Percentiles rank a stretch among this genome's conserved stretches.
Evolutionary conservation across 2,888 invertebrate species (phyloP).

Genomic region (Drosophila fungiperda): DNA sequence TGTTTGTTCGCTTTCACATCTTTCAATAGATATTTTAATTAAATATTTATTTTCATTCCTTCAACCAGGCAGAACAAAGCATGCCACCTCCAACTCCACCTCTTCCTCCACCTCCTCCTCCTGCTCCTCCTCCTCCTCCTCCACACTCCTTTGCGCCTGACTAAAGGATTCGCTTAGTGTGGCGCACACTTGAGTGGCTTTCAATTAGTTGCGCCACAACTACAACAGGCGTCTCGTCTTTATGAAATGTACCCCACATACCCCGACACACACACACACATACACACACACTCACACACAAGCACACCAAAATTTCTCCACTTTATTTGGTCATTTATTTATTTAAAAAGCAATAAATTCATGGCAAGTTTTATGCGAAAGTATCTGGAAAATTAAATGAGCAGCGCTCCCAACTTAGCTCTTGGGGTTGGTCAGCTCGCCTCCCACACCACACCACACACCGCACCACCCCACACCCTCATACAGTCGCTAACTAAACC

Average conservation of each 20-base stretch:
- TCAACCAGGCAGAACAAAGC: constrained; percentile 48
- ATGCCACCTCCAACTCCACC: neutral
- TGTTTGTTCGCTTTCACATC: constrained; percentile 17
- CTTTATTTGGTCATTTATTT: constrained; percentile 81
- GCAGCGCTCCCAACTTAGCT: constrained; percentile 52
- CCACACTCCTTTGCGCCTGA: neutral
- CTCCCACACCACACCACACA: neutral
- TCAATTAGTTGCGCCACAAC: constrained; percentile 82
- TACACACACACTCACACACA: constrained; percentile 6
- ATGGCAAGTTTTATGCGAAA: constrained; percentile 80
- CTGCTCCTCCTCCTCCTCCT: no score
- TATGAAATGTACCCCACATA: constrained; percentile 2
- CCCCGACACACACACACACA: neutral
- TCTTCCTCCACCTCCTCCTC: no score
- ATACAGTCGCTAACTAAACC: constrained; percentile 5
- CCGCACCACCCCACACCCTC: neutral
- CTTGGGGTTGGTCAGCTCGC: constrained; percentile 59
- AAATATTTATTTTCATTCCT: constrained; percentile 71
- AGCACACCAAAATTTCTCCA: constrained; percentile 56
- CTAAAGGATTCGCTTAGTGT: constrained; percentile 44
- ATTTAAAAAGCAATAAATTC: constrained; percentile 84
- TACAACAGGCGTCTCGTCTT: constrained; percentile 34
- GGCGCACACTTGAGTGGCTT: constrained; percentile 80
- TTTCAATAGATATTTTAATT: constrained; percentile 71
- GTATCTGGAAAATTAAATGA: constrained; percentile 82